phyloP scores from a whole-genome alignment of 2,113 vertebrate genomes.

The Gymnogyps californianus region DNA sequence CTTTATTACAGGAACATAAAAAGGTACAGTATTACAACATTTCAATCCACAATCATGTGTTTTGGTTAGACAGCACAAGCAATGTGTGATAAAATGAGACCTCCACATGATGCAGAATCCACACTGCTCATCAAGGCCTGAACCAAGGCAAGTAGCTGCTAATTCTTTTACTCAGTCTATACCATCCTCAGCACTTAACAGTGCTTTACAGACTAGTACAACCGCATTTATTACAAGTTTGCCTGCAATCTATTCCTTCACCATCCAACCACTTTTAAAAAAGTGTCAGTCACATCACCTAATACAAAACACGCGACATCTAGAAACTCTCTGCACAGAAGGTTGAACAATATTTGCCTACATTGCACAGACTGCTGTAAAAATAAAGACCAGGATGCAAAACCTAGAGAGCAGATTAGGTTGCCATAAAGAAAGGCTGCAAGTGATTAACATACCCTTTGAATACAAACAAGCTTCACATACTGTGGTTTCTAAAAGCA shows the following conservation, averaged over 20 bases:
- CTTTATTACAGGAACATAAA: slow-evolving; percentile 42
- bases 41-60: not conserved
- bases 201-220: slow-evolving; percentile 50
- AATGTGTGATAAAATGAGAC: not conserved
- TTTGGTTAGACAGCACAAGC: not conserved
- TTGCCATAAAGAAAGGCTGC: not conserved
- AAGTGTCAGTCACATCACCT: not conserved
- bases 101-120: not conserved
- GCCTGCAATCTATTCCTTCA: not conserved
- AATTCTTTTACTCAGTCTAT: not conserved
- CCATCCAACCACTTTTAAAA: not conserved
- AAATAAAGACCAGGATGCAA: not conserved
- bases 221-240: not conserved
- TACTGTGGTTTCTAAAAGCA: not conserved
- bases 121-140: not conserved
- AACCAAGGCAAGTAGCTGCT: not conserved
- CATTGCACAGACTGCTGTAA: not conserved
- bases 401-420: not conserved
- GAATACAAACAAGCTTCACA: not conserved
- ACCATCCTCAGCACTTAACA: slow-evolving; percentile 1
- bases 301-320: not conserved
- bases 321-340: not conserved
- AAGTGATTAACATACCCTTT: not conserved
- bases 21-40: slow-evolving; percentile 4
- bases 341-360: not conserved